Conservation (phyloP, 2,797 vertebrate species). For the Podarcis siculus region DNA sequence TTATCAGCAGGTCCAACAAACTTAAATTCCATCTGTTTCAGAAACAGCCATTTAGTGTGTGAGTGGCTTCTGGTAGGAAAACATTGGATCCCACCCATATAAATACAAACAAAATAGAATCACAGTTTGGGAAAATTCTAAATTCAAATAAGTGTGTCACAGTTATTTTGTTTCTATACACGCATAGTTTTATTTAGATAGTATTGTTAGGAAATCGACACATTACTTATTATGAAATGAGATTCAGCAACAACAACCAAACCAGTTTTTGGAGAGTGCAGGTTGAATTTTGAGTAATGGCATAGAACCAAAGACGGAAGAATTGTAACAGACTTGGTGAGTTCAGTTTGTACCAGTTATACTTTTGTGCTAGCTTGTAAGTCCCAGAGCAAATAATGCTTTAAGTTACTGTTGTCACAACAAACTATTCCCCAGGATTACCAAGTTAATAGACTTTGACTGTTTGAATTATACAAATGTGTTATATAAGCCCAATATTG, state of each 20-base stretch:
- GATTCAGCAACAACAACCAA: background rate
- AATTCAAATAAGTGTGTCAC: no score
- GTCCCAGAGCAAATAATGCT: conserved; percentile 59
- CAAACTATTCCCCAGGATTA: conserved; percentile 42
- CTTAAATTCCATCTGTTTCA: background rate
- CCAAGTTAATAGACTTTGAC: conserved; percentile 56
- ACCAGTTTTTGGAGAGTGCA: background rate
- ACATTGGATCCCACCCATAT: background rate
- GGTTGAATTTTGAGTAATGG: conserved; percentile 31
- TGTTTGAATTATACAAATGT: conserved; percentile 52
- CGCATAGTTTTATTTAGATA: background rate
- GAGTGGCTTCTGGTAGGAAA: background rate
- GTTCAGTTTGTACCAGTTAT: conserved; percentile 65
- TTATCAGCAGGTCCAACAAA: background rate
- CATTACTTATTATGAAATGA: background rate
- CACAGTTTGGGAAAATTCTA: background rate
- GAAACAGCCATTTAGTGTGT: background rate
- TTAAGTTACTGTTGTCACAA: conserved; percentile 70
- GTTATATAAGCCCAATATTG: conserved; percentile 52
- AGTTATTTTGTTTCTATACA: no score
- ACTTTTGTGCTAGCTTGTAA: conserved; percentile 60
- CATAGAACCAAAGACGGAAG: conserved; percentile 17
- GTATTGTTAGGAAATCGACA: background rate
- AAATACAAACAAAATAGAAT: background rate
- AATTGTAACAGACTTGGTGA: conserved; percentile 25